These are phyloP conservation scores for Diorhabda sublineata DNA, from an alignment of 1,140 invertebrate species.

Conservation along the genomic window DNA sequence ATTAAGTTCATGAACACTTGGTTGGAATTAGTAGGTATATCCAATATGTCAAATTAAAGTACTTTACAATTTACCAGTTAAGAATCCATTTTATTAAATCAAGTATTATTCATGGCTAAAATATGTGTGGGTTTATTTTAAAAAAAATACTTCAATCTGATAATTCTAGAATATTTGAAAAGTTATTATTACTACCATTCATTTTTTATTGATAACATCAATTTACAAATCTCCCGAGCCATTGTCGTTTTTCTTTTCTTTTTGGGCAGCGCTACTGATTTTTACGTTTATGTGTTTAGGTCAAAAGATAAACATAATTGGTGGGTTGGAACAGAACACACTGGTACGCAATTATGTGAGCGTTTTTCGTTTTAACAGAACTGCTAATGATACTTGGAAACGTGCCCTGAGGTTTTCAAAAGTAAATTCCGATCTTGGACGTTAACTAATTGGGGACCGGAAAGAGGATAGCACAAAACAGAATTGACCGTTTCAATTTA, in stretches of 20 bases:
- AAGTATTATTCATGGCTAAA: background rate
- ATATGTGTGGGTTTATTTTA: background rate
- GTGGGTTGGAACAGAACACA: conserved; percentile 1
- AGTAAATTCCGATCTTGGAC: background rate
- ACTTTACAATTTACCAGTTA: too few relatives aligned
- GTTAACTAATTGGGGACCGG: background rate
- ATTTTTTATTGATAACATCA: background rate
- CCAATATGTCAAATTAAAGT: too few relatives aligned
- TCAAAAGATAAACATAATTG: conserved; percentile 3
- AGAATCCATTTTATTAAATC: too few relatives aligned
- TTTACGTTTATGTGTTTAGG: conserved; percentile 2
- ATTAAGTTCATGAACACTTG: too few relatives aligned
- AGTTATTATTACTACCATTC: background rate
- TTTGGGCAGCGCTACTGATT: background rate
- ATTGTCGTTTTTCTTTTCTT: background rate
- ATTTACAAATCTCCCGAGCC: background rate
- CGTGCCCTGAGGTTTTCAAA: conserved; percentile 1
- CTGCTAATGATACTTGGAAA: conserved; percentile 2
- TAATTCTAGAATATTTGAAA: background rate
- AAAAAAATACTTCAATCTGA: background rate
- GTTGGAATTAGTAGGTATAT: too few relatives aligned
- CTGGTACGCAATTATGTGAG: background rate
- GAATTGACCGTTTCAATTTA: background rate
- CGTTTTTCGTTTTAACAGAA: background rate
- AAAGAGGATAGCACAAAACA: background rate